These are phyloP conservation scores for Thalassophryne amazonica DNA, from an alignment of 2,797 vertebrate genomes.

Conservation along the genomic window DNA sequence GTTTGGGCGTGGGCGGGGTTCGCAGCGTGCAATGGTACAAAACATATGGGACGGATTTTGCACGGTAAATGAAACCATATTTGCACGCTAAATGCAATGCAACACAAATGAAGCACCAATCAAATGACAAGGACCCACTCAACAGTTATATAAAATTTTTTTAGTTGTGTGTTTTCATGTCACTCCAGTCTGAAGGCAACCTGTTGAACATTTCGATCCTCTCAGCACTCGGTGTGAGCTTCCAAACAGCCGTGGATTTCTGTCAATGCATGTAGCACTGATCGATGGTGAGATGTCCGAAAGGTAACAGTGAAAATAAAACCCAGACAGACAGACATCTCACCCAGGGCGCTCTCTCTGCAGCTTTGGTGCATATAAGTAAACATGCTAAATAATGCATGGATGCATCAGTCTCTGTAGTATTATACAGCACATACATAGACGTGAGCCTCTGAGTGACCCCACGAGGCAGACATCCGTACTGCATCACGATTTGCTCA, in stretches of 20 bases:
- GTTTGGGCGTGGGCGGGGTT: too few relatives aligned
- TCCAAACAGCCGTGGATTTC: background rate
- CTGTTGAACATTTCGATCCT: constrained; percentile 18
- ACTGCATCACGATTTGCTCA: background rate
- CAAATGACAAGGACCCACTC: too few relatives aligned
- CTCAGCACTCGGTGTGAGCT: constrained; percentile 18
- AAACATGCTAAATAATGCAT: constrained; percentile 65
- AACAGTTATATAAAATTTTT: too few relatives aligned
- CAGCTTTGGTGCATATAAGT: constrained; percentile 23
- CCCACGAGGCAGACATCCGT: background rate
- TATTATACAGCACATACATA: background rate
- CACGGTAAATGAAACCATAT: too few relatives aligned
- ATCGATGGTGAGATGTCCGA: background rate
- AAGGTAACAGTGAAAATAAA: background rate
- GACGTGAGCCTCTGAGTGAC: background rate
- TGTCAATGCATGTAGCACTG: background rate
- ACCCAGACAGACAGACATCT: constrained; percentile 7
- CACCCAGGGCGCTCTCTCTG: background rate
- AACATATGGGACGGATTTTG: too few relatives aligned
- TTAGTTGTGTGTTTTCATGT: constrained; percentile 4
- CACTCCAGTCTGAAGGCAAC: constrained; percentile 14
- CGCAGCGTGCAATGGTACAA: too few relatives aligned
- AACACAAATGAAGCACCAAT: too few relatives aligned
- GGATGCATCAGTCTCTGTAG: constrained; percentile 19
- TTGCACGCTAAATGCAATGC: too few relatives aligned